Percentiles rank a stretch among this genome's conserved stretches.
phyloP scores from a whole-genome alignment of 2,113 vertebrate species.

The mouse (Mus musculus) region DNA sequence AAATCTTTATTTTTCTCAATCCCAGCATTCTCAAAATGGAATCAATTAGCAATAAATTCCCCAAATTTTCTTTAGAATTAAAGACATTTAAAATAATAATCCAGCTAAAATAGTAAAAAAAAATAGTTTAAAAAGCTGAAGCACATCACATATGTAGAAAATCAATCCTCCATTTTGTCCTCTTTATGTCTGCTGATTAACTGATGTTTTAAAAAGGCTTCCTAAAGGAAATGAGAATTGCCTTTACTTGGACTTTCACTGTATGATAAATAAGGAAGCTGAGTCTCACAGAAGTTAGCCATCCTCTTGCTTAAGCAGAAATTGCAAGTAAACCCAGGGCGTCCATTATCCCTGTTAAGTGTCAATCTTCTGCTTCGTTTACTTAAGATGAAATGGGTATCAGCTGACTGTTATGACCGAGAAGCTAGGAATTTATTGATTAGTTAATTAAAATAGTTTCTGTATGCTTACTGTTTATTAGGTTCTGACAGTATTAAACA shows the following conservation, averaged over 20 bases:
- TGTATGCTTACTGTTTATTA: neutral
- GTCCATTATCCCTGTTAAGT: neutral
- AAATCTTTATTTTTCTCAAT: neutral
- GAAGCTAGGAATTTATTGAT: neutral
- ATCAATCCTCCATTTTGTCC: neutral
- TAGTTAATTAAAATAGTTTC: neutral
- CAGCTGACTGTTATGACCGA: neutral
- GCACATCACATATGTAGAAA: neutral
- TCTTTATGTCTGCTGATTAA: neutral
- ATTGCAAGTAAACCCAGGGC: neutral
- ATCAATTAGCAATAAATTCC: neutral
- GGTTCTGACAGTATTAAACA: neutral
- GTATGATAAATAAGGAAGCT: neutral
- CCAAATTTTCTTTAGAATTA: neutral
- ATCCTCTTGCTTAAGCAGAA: conserved; percentile 31
- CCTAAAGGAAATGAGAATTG: neutral
- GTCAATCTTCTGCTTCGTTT: neutral
- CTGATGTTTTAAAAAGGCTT: neutral
- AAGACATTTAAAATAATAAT: neutral
- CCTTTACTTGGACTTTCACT: neutral
- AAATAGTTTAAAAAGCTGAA: neutral
- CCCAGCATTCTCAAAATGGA: neutral
- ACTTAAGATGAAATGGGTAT: neutral
- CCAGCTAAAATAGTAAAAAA: neutral
- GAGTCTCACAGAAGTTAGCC: neutral